These are phyloP conservation scores for Reinhardtius hippoglossoides DNA, from an alignment of 2,113 vertebrate species.

Conservation along the genomic window DNA sequence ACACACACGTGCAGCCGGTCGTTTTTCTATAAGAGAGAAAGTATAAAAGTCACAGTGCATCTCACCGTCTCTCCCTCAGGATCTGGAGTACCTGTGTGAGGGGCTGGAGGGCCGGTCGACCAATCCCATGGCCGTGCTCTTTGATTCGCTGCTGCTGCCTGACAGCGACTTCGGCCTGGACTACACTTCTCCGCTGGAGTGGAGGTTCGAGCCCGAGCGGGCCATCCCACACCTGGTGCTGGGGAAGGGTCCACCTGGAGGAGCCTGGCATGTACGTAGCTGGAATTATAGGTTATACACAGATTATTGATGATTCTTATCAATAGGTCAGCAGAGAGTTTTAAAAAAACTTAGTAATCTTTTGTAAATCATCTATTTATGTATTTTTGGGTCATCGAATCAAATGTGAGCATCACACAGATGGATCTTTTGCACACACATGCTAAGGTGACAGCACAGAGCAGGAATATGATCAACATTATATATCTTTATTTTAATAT, in stretches of 20 bases:
- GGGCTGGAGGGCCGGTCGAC: conserved; percentile 85
- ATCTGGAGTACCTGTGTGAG: conserved; percentile 86
- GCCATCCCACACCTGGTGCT: conserved; percentile 83
- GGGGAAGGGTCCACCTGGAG: conserved; percentile 84
- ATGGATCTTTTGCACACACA: no score
- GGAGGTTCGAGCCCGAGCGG: conserved; percentile 78
- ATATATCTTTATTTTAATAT: no score
- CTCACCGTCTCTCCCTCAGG: conserved; percentile 52
- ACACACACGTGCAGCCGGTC: neutral
- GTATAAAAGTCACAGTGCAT: no score
- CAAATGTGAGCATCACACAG: no score
- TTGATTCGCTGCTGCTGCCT: conserved; percentile 84
- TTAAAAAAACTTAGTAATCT: no score
- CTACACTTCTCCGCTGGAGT: conserved; percentile 77
- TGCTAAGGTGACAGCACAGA: no score
- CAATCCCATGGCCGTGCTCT: conserved; percentile 85
- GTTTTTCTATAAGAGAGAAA: no score
- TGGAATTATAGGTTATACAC: neutral
- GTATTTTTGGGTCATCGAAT: no score
- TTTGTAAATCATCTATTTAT: no score
- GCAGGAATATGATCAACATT: no score
- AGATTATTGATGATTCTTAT: neutral
- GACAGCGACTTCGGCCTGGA: conserved; percentile 83
- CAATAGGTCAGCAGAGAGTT: no score
- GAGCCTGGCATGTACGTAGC: conserved; percentile 85